Evolutionary conservation across 2,797 vertebrate genomes (phyloP), one percentile per base, ranked within the genome.

Genomic region (Enteromius trimaculatus): DNA sequence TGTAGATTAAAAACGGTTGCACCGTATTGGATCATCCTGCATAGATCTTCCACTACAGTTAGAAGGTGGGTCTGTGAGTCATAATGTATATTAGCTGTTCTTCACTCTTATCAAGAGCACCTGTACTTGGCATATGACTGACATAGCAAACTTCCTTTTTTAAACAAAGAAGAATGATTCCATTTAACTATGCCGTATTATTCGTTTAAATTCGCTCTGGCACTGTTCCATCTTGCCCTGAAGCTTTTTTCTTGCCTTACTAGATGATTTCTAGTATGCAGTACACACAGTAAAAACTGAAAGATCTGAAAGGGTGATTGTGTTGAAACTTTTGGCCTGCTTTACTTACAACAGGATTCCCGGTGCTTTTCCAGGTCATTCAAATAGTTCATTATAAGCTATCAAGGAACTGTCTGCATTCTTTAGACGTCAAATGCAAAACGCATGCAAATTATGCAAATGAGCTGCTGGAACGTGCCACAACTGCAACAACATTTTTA

Each of bases 391-490:
- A 66, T 78, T 62, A 77, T 29, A 44, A 78, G 55, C 86, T 65
- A 66, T 82, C 58, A 87, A 78, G 79, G 78, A 80, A 85, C 72
- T 13, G 62, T n/a, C 66, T 66, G 70, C 51, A 10, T 29, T 72
- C 44, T 84, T 72, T 51, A 39, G 68, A 29, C n/a, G 31, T 79
- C 84, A 80, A 69, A 90, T 47, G 88, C 86, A 90, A 91, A 90
- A 81, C 39, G n/a, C 81, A 90, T 90, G 87, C 89, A 91, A 90
- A 81, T 86, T 89, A 89, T 91, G 86, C 88, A 91, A 91, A 91
- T 88, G 65, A 83, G 21, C 31, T 44, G 17, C 76, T 34, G 84
- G 84, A 89, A 81, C 81, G 80, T 89, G 88, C 80, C 87, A 77
- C 86, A 71, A 83, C 69, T 49, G 79, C 82, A 76, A 86, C 80